Percentiles rank a stretch among this genome's conserved stretches.
These are phyloP conservation scores for Elephantulus edwardii DNA, from an alignment of 2,113 vertebrate species.

Conservation along the genomic window DNA sequence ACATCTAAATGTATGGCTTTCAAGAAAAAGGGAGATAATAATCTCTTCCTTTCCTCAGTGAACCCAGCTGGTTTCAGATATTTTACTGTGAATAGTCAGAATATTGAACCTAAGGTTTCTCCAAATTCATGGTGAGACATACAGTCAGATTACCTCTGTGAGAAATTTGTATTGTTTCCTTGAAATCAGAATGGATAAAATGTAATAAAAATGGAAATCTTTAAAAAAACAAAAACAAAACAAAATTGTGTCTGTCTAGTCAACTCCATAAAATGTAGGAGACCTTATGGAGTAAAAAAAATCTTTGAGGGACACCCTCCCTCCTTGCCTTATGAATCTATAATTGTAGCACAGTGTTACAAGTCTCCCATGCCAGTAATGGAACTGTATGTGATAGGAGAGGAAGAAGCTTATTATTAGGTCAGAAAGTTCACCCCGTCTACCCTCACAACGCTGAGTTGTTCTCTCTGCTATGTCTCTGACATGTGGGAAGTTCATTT, in stretches of 20 bases:
- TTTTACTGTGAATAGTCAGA: no score
- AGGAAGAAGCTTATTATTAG: neutral
- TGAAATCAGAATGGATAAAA: no score
- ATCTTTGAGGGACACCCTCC: neutral
- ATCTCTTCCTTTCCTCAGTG: no score
- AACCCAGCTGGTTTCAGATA: no score
- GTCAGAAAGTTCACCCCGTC: neutral
- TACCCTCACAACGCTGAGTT: neutral
- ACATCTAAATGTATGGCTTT: no score
- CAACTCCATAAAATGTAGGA: conserved; percentile 15
- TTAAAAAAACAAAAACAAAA: no score
- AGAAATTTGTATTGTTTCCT: no score
- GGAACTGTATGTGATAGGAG: neutral
- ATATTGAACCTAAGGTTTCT: no score
- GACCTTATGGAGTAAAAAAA: neutral
- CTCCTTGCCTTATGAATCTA: neutral
- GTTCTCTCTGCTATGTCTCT: neutral
- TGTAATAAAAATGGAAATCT: no score
- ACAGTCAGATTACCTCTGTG: no score
- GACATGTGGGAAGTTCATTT: neutral
- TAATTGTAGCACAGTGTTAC: neutral
- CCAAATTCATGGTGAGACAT: no score
- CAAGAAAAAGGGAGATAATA: no score
- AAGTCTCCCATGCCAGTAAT: neutral
- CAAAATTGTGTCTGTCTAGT: conserved; percentile 4